Evolutionary conservation across 2,888 invertebrate genomes (phyloP).

Genomic region (Hypercompe scribonia): DNA sequence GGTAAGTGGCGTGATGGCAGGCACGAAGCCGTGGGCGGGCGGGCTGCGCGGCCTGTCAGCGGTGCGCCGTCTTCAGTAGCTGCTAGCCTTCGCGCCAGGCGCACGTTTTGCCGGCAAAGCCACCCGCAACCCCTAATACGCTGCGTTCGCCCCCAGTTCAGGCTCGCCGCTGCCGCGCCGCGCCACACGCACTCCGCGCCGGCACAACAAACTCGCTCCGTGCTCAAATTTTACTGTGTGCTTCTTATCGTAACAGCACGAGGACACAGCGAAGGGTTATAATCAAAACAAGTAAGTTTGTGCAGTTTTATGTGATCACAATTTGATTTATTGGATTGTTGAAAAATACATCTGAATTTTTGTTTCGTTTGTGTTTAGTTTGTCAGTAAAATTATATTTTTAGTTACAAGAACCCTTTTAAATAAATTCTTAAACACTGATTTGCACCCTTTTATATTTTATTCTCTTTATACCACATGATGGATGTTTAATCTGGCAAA

Average conservation of each 20-base stretch:
- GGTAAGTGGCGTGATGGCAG: conserved; percentile 77
- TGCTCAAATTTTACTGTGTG: conserved; percentile 66
- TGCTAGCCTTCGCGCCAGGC: conserved; percentile 74
- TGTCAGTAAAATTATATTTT: background rate
- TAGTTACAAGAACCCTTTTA: background rate
- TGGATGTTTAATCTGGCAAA: background rate
- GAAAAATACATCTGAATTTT: conserved; percentile 1
- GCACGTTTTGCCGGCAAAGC: conserved; percentile 74
- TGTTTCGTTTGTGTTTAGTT: conserved; percentile 2
- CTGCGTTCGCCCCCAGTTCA: conserved; percentile 46
- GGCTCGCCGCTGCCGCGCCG: conserved; percentile 43
- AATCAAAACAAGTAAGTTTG: conserved; percentile 65
- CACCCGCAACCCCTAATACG: conserved; percentile 47
- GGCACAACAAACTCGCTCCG: conserved; percentile 74
- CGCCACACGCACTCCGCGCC: conserved; percentile 60
- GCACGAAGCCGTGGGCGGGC: conserved; percentile 72
- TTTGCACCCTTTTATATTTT: background rate
- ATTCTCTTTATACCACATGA: background rate
- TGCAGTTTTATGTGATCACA: background rate
- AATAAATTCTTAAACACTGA: too few species aligned
- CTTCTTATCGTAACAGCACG: conserved; percentile 57
- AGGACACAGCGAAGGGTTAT: conserved; percentile 45
- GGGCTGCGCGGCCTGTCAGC: conserved; percentile 66
- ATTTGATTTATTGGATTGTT: background rate
- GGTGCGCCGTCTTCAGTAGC: conserved; percentile 75